These are phyloP conservation scores for Halesus radiatus DNA, from an alignment of 1,140 invertebrate genomes.

Conservation along the genomic window DNA sequence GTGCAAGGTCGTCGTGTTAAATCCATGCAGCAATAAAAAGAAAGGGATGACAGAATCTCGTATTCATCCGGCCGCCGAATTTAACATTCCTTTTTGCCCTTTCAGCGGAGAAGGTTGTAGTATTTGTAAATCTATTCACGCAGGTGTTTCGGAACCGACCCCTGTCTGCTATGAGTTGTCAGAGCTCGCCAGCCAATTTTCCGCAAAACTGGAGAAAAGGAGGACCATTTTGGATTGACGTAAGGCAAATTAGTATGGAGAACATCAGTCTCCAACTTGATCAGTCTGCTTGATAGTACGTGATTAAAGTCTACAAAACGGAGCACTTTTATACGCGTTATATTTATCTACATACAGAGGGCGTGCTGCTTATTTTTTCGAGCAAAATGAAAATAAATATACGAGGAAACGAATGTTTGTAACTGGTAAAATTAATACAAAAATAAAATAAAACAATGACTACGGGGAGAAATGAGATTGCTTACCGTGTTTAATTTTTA, in stretches of 20 bases:
- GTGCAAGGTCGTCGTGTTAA: no score
- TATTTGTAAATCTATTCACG: conserved; percentile 21
- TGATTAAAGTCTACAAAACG: neutral
- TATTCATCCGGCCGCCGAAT: neutral
- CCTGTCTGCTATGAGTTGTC: neutral
- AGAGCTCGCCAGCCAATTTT: conserved; percentile 20
- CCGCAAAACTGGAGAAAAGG: neutral
- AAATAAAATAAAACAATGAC: no score
- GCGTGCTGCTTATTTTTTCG: no score
- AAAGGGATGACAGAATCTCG: neutral
- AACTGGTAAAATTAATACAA: no score
- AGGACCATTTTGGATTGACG: conserved; percentile 12
- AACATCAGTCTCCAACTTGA: conserved; percentile 16
- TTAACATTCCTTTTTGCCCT: conserved; percentile 8
- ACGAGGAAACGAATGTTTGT: no score
- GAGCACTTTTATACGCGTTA: neutral
- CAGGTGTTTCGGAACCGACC: neutral
- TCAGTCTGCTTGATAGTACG: conserved; percentile 13
- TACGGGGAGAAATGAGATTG: no score
- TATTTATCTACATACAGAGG: neutral
- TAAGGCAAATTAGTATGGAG: conserved; percentile 18
- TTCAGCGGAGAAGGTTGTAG: neutral
- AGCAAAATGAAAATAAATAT: no score
- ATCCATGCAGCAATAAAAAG: no score
- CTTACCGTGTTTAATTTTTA: no score